These are phyloP conservation scores for Synanthedon myopaeformis DNA, from an alignment of 2,888 invertebrate genomes.

Conservation along the genomic window DNA sequence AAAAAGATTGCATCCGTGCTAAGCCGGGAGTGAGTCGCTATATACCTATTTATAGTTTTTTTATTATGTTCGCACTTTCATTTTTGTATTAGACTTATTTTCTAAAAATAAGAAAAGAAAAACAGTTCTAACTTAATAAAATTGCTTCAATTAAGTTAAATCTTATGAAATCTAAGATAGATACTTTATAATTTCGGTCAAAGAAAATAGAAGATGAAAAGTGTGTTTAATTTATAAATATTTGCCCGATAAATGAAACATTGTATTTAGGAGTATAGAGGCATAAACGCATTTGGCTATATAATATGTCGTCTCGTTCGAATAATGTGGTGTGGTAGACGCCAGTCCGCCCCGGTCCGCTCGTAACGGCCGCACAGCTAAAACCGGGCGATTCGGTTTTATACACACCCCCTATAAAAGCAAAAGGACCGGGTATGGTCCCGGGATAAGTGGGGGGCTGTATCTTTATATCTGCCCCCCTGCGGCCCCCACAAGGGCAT, in stretches of 20 bases:
- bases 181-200: too few species aligned
- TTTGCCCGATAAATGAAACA: slow-evolving; percentile 21
- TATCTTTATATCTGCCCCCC: slow-evolving; percentile 69
- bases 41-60: too few species aligned
- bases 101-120: too few species aligned
- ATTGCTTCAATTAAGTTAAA: too few species aligned
- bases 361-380: slow-evolving; percentile 68
- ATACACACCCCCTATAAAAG: slow-evolving; percentile 71
- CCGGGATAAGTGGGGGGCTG: slow-evolving; percentile 66
- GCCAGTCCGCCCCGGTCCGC: slow-evolving; percentile 61
- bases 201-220: too few species aligned
- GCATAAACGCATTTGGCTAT: slow-evolving; percentile 47
- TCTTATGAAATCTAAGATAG: too few species aligned
- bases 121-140: too few species aligned
- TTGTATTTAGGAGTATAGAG: slow-evolving; percentile 51
- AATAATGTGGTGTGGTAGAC: slow-evolving; percentile 54
- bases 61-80: too few species aligned
- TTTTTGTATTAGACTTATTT: too few species aligned
- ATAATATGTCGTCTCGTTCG: slow-evolving; percentile 45
- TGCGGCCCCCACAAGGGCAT: slow-evolving; percentile 54
- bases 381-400: slow-evolving; percentile 70
- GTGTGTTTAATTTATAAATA: too few species aligned
- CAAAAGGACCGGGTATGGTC: slow-evolving; percentile 67
- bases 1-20: too few species aligned
- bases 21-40: too few species aligned